These are phyloP conservation scores for Temnothorax ravouxi DNA, from an alignment of 2,888 invertebrate species.

Conservation along the genomic window DNA sequence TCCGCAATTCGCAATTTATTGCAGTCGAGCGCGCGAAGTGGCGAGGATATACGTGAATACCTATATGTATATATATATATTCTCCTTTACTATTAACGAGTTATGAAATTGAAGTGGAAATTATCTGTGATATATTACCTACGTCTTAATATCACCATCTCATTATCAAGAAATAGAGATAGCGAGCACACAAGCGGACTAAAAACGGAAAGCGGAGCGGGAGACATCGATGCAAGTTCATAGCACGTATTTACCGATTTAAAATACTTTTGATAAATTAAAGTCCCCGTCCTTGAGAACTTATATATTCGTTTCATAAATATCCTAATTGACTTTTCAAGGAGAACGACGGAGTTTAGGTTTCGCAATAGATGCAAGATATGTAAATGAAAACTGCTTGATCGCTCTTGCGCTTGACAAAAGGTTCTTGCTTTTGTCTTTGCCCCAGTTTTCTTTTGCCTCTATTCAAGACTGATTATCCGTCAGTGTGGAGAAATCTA, in stretches of 20 bases:
- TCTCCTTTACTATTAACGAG: constrained; percentile 5
- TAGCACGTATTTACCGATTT: constrained; percentile 18
- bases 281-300: not conserved
- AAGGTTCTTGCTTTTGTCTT: constrained; percentile 18
- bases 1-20: constrained; percentile 22
- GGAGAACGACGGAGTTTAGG: constrained; percentile 11
- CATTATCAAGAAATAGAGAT: not conserved
- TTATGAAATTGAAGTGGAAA: constrained; percentile 21
- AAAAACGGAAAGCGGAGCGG: not conserved
- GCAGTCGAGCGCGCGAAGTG: not conserved
- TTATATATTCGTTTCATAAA: constrained; percentile 32
- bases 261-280: constrained; percentile 27
- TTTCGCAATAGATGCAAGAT: constrained; percentile 25
- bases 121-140: constrained; percentile 20
- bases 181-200: not conserved
- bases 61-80: not conserved
- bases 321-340: constrained; percentile 45
- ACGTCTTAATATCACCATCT: not conserved
- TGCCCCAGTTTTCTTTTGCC: constrained; percentile 30
- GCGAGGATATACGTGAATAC: not conserved
- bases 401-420: constrained; percentile 37
- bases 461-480: constrained; percentile 36
- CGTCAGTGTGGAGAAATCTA: constrained; percentile 10
- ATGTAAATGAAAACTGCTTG: constrained; percentile 32
- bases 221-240: not conserved